phyloP scores from a whole-genome alignment of 2,797 vertebrate genomes.

The Pangasius djambal region DNA sequence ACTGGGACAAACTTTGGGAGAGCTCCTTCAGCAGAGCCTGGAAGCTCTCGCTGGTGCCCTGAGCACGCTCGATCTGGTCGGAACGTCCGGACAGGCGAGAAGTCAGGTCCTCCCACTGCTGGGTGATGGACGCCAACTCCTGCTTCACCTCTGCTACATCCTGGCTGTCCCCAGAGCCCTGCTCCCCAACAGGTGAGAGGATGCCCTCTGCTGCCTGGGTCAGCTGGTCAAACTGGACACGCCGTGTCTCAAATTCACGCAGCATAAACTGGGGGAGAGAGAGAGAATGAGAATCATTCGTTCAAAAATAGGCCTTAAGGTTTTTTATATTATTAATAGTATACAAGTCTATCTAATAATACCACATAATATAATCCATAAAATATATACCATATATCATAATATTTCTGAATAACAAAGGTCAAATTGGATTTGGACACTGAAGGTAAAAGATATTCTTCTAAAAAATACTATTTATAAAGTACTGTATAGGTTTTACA shows the following conservation, averaged over 20 bases:
- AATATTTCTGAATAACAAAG: background rate
- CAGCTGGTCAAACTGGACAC: slow-evolving; percentile 91
- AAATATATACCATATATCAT: background rate
- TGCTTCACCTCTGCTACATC: slow-evolving; percentile 81
- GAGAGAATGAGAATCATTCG: background rate
- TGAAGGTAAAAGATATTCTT: background rate
- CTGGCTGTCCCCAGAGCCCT: slow-evolving; percentile 72
- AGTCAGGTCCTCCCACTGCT: slow-evolving; percentile 88
- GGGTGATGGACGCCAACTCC: slow-evolving; percentile 84
- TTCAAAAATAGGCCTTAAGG: background rate
- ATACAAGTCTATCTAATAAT: background rate
- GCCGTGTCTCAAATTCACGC: slow-evolving; percentile 94
- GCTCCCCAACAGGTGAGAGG: slow-evolving; percentile 79
- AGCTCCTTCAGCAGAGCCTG: slow-evolving; percentile 86
- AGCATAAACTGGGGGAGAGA: slow-evolving; percentile 88
- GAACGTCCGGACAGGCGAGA: slow-evolving; percentile 85
- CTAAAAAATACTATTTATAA: background rate
- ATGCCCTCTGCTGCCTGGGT: slow-evolving; percentile 90
- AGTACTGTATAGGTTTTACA: background rate
- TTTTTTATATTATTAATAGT: background rate
- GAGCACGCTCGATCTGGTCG: slow-evolving; percentile 88
- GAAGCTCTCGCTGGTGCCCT: slow-evolving; percentile 89
- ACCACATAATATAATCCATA: background rate
- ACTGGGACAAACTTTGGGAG: slow-evolving; percentile 81
- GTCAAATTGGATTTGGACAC: background rate